phyloP scores from a whole-genome alignment of 1,140 invertebrate species.

The Zaprionus nigranus region DNA sequence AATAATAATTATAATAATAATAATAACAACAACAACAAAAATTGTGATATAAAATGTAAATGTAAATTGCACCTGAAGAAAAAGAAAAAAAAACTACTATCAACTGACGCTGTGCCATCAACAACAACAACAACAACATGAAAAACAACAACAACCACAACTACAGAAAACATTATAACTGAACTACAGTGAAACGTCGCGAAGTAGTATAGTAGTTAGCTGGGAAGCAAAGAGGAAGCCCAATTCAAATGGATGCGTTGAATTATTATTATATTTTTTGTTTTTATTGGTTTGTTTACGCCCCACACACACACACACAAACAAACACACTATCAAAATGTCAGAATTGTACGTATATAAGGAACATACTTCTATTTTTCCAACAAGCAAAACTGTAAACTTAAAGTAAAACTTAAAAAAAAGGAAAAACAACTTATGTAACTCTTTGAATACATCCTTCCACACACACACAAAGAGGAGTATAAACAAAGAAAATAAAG shows the following conservation, averaged over 20 bases:
- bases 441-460: conserved; percentile 44
- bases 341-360: conserved; percentile 55
- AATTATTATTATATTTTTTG: conserved; percentile 49
- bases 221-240: conserved; percentile 3
- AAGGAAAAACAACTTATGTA: conserved; percentile 28
- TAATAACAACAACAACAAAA: conserved; percentile 58
- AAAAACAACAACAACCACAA: conserved; percentile 46
- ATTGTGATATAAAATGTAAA: conserved; percentile 82
- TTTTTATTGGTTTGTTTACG: conserved; percentile 62
- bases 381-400: conserved; percentile 59
- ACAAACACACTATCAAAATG: conserved; percentile 32
- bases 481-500: conserved; percentile 22
- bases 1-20: conserved; percentile 67
- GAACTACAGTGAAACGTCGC: conserved; percentile 26
- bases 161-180: conserved; percentile 23
- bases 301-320: conserved; percentile 46
- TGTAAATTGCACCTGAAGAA: conserved; percentile 79
- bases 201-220: conserved; percentile 41
- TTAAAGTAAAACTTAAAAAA: conserved; percentile 29
- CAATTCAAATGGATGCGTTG: conserved; percentile 17
- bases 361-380: conserved; percentile 73
- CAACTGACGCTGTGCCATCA: conserved; percentile 79
- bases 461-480: conserved; percentile 17
- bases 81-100: conserved; percentile 77
- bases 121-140: conserved; percentile 52